Evolutionary conservation across 2,797 vertebrate genomes (phyloP), one percentile per base, ranked within the genome.

Genomic region (Pseudochromis fuscus): DNA sequence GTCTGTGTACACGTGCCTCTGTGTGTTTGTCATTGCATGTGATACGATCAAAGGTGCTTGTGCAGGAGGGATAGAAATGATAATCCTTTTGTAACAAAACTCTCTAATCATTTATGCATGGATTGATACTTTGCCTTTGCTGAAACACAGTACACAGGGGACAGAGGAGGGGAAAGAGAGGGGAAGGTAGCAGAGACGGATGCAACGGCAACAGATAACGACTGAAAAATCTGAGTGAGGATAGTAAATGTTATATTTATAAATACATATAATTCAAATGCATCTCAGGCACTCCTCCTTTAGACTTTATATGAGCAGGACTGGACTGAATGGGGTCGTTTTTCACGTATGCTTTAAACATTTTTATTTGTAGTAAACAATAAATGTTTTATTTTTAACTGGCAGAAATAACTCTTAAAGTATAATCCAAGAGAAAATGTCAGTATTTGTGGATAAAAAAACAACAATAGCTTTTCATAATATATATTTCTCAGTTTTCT

Each of bases 91-190:
- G 70, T 79, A 71, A 79, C 70, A 77, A 65, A 87, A 78, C 37
- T 75, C 65, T 87, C 53, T 59, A 66, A 87, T 87, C 62, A 87
- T 86, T 84, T 81, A 86, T 88, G 77, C 63, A 83, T 67, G 57
- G 52, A 56, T 67, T 82, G 73, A 82, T 79, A 70, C 57, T 79
- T 81, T 44, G 59, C 67, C 40, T 77, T 30, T 46, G 15, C 73
- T 71, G 75, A 69, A 81, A 75, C 38, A 56, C 28, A 67, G 44
- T 35, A 60, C 46, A 52, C 62, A 33, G 6, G 67, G 40, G 69
- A 67, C 42, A 65, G 35, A 56, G 3, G 4, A 2, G n/a, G 28
- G 6, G 4, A 4, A 13, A 19, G 21, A 45, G 12, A 37, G 27
- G 24, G 40, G 40, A 60, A 49, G 18, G 59, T 33, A 56, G 49